Evolutionary conservation across 2,888 invertebrate species (phyloP), one percentile per base, ranked within the genome.

Genomic region (Acleris emargana): DNA sequence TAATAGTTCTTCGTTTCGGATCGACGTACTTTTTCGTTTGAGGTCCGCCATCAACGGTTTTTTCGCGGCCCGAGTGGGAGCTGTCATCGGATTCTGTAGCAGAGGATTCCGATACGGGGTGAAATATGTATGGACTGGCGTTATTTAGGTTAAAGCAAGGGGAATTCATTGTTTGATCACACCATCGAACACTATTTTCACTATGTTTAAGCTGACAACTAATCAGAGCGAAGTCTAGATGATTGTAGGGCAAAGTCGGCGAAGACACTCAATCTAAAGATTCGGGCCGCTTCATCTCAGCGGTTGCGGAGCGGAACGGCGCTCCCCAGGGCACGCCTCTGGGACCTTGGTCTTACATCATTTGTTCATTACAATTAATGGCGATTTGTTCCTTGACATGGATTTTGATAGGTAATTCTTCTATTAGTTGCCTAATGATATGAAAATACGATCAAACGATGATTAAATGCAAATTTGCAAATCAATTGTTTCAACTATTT

Each of bases 21-120:
- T 92, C 92, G 87, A 72, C 77, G 74, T 87, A 90, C 74, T 88
- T 89, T 80, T 80, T 89, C 89, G 88, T 88, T 82, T 80, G 83
- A 62, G 67, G 64, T 68, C 82, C 85, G 75, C 82, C 84, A 76
- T 82, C 79, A 72, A 88, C 81, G 64, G 76, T 84, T 78, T 90
- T 91, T 67, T 87, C 88, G 43, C 80, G 77, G 6, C 91, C 93
- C 5, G 92, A 91, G 73, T 89, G 83, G 18, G 77, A 77, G 64
- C 88, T 91, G 57, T 90, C 90, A 67, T 90, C 91, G 0, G 93
- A 86, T 75, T 93, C 93, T 7, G 93, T 92, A 5, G 87, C 88
- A 18, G 93, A 92, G 13, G 87, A 85, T 60, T 93, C 92, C 5
- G 93, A 92, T 57, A 86, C 86, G 2, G 91, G 90, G 70, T 90